phyloP scores from a whole-genome alignment of 2,888 invertebrate genomes.

The Rotaria sp. region DNA sequence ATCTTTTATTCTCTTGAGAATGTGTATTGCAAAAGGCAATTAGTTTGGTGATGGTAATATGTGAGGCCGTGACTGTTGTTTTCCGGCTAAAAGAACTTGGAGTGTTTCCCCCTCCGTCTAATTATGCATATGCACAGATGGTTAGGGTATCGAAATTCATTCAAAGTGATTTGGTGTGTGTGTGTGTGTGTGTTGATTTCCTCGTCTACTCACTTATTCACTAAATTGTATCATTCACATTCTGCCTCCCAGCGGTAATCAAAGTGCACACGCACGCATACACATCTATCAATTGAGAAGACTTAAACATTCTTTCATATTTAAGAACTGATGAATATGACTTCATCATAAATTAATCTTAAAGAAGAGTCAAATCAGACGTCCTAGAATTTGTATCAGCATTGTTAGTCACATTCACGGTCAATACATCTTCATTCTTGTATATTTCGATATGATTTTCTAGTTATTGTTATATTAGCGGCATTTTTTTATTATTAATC shows the following conservation, averaged over 20 bases:
- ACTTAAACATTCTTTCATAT: background rate
- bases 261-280: background rate
- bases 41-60: constrained; percentile 10
- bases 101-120: constrained; percentile 11
- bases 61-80: constrained; percentile 3
- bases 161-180: background rate
- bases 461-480: background rate
- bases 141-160: constrained; percentile 22
- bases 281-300: background rate
- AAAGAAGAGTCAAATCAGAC: background rate
- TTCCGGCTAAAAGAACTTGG: constrained; percentile 17
- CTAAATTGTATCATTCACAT: constrained; percentile 15
- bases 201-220: background rate
- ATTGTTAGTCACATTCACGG: too few species aligned
- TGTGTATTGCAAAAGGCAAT: background rate
- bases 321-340: background rate
- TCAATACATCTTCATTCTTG: too few species aligned
- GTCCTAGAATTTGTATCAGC: too few species aligned
- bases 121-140: constrained; percentile 22
- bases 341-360: background rate
- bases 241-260: constrained; percentile 19
- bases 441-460: background rate
- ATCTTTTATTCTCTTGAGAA: background rate
- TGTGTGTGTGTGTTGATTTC: background rate
- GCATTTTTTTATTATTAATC: background rate